Evolutionary conservation across 2,113 vertebrate genomes (phyloP), one percentile per base, ranked within the genome.

Genomic region (Rhinolophus sinicus): DNA sequence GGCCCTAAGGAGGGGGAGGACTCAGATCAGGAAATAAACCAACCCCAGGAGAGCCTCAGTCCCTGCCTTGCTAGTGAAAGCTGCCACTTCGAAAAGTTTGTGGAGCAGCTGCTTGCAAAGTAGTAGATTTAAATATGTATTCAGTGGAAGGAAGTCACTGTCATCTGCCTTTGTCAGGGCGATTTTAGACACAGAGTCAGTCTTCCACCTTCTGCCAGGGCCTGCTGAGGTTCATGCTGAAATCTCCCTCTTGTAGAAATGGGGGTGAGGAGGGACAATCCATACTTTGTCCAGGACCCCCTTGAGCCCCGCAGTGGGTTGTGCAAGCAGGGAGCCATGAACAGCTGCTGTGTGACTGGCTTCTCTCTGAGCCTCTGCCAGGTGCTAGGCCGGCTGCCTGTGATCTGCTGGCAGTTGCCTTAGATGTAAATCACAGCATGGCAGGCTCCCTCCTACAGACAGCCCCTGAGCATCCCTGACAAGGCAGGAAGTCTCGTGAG

Each of bases 251-350:
- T 65, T 0, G 0, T 38, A 78, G 54, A 64, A 58, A 33, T 88
- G 8, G 35, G 35, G 87, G 19, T 0, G 8, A 13, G 22, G 22
- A 2, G 6, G 12, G 14, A 24, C 30, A 30, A 21, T 22, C 5
- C 3, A 9, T 75, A 64, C 60, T 38, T 54, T 80, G 78, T 75
- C 1, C 12, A 50, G 56, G 21, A 44, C 4, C 35, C 40, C 38
- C 3, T 54, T 5, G 50, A 50, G 54, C 40, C 62, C 52, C 15
- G 8, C 16, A 2, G 67, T 0, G 2, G 54, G 52, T 1, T 0
- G 0, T 5, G 14, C n/a, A 18, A n/a, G 69, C 54, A 22, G 56
- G 38, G 69, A 77, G 58, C 18, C 12, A 60, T 69, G 1, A 5
- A 40, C 14, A 80, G 90, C 85, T 44, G 47, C 33, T 12, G 64